Percentiles rank a stretch among this genome's conserved stretches.
These are phyloP conservation scores for Gymnosoma rotundatum DNA, from an alignment of 2,888 invertebrate genomes.

Conservation along the genomic window DNA sequence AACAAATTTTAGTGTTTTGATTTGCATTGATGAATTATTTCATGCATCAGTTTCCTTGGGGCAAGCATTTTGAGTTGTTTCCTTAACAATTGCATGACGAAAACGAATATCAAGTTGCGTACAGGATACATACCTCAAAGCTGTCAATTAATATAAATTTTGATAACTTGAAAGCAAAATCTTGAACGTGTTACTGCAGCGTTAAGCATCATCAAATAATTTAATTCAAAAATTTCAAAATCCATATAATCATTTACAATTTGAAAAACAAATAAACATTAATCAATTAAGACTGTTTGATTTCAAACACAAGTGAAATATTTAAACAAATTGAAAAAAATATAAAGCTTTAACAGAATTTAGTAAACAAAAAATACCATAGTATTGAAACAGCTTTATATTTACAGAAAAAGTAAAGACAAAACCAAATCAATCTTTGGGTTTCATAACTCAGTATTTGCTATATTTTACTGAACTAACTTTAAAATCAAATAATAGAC, in stretches of 20 bases:
- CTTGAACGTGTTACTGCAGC: too few relatives aligned
- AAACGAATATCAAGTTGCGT: too few relatives aligned
- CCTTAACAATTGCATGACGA: too few relatives aligned
- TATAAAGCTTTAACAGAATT: constrained; percentile 65
- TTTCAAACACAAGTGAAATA: constrained; percentile 39
- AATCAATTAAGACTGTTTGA: constrained; percentile 52
- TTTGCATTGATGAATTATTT: too few relatives aligned
- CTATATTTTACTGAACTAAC: constrained; percentile 15
- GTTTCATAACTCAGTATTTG: constrained; percentile 55
- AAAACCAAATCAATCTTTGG: constrained; percentile 36
- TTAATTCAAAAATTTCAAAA: background rate
- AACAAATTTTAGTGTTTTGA: too few relatives aligned
- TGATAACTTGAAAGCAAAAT: too few relatives aligned
- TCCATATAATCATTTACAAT: background rate
- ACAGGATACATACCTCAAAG: too few relatives aligned
- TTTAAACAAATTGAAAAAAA: constrained; percentile 23
- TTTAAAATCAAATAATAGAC: background rate
- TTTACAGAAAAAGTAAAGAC: constrained; percentile 33
- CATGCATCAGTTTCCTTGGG: too few relatives aligned
- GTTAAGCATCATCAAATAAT: background rate
- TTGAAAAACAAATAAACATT: constrained; percentile 2
- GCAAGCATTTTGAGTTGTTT: too few relatives aligned
- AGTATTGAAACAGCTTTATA: constrained; percentile 55
- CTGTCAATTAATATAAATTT: too few relatives aligned
- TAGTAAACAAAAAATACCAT: constrained; percentile 33